These are phyloP conservation scores for Sorex maritimensis DNA, from an alignment of 2,797 vertebrate species.

Conservation along the genomic window DNA sequence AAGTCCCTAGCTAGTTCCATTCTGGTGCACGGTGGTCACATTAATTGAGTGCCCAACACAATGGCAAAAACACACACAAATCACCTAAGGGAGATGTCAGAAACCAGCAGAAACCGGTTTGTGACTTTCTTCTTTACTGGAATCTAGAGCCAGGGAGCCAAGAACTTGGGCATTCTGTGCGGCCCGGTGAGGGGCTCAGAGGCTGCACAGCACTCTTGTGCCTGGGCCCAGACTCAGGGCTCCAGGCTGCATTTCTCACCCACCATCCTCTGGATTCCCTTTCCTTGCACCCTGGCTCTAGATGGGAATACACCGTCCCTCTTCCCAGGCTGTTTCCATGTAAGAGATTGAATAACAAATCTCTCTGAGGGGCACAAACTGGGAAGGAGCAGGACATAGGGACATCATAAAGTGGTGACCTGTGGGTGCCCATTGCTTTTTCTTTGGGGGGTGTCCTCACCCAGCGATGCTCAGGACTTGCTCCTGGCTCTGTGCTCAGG, in stretches of 20 bases:
- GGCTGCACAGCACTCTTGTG: too few relatives aligned
- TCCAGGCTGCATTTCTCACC: background rate
- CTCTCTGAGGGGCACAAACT: rapidly evolving
- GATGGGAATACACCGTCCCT: background rate
- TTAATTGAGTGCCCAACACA: background rate
- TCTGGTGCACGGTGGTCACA: background rate
- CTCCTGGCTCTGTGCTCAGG: too few relatives aligned
- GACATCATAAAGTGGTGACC: background rate
- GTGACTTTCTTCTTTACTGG: slow-evolving; percentile 18
- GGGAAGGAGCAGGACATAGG: background rate
- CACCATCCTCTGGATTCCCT: background rate
- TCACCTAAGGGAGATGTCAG: background rate
- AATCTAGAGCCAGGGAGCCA: background rate
- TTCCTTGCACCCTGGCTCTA: background rate
- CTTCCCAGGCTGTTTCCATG: background rate
- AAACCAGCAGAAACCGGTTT: background rate
- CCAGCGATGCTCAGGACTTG: too few relatives aligned
- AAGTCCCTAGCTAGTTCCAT: background rate
- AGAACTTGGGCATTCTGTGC: background rate
- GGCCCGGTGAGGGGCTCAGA: too few relatives aligned
- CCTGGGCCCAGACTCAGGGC: too few relatives aligned
- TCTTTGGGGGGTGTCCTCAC: too few relatives aligned
- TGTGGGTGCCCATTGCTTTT: too few relatives aligned
- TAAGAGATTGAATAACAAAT: background rate
- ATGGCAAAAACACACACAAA: background rate